Evolutionary conservation across 2,888 invertebrate genomes (phyloP), one percentile per base, ranked within the genome.

Genomic region (Agrilus biguttatus): DNA sequence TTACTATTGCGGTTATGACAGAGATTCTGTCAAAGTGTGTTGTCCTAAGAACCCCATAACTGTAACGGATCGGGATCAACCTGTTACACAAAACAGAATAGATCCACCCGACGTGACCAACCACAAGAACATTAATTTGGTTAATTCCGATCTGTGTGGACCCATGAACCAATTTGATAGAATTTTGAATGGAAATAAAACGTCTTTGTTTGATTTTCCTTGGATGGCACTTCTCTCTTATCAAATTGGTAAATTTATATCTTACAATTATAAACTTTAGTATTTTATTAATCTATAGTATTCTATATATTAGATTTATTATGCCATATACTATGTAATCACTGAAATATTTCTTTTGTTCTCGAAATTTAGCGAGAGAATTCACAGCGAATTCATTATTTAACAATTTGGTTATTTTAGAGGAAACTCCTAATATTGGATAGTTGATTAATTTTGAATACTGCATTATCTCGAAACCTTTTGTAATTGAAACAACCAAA

Each of bases 201-300:
- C 83, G 0, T 59, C 59, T 0, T 57, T 82, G 4, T 73, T 70
- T 35, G 78, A 84, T 51, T 81, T 75, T 62, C 84, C 84, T 0
- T 85, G 84, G 84, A 78, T 84, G 80, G 82, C 77, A 0, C 63
- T 83, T 2, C 57, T 85, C n/a, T 72, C 74, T 2, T 84, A 81
- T 45, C 41, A 55, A 10, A 53, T 51, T 6, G 49, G 58, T 39
- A 33, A 43, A 6, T 49, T 28, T 14, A 32, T 8, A 34, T 13
- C 12, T 28, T 23, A 23, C 23, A 23, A 23, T 8, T 23, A 8
- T 3, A 21, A 14, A 10, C 38, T 23, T 7, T 38, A 32, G n/a
- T 13, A 14, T 28, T 8, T 23, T 17, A 4, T 3, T 17, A 17
- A 17, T 3, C 2, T 17, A 17, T 17, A 17, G 3, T 21, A 6